These are phyloP conservation scores for Alaudala cheleensis DNA, from an alignment of 2,113 vertebrate genomes.

Conservation along the genomic window DNA sequence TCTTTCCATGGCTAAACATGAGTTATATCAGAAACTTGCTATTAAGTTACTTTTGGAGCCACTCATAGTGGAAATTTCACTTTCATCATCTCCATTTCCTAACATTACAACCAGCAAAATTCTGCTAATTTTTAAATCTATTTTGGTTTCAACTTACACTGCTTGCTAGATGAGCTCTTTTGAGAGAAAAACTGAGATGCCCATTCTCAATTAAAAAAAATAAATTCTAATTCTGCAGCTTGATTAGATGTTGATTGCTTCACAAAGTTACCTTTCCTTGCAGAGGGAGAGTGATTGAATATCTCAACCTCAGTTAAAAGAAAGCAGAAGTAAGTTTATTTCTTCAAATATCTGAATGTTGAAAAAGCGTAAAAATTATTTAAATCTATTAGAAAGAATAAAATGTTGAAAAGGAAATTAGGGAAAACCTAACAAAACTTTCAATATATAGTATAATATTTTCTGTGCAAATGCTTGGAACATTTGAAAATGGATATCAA, in stretches of 20 bases:
- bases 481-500: neutral
- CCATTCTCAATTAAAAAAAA: neutral
- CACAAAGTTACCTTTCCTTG: neutral
- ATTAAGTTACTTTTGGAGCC: neutral
- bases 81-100: neutral
- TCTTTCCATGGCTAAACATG: neutral
- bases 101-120: neutral
- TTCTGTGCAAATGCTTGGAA: neutral
- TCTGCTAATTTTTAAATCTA: neutral
- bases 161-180: neutral
- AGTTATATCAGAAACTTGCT: neutral
- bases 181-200: neutral
- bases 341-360: neutral
- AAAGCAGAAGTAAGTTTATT: neutral
- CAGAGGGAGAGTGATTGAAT: neutral
- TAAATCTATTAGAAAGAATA: neutral
- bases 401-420: neutral
- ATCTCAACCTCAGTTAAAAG: neutral
- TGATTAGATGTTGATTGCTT: constrained; percentile 39
- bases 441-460: neutral
- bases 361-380: neutral
- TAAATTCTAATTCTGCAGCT: neutral
- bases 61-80: neutral
- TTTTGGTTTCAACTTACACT: neutral
- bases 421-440: neutral